Evolutionary conservation across 2,113 vertebrate genomes (phyloP).

Genomic region (Cyphomyrus plagiostoma): DNA sequence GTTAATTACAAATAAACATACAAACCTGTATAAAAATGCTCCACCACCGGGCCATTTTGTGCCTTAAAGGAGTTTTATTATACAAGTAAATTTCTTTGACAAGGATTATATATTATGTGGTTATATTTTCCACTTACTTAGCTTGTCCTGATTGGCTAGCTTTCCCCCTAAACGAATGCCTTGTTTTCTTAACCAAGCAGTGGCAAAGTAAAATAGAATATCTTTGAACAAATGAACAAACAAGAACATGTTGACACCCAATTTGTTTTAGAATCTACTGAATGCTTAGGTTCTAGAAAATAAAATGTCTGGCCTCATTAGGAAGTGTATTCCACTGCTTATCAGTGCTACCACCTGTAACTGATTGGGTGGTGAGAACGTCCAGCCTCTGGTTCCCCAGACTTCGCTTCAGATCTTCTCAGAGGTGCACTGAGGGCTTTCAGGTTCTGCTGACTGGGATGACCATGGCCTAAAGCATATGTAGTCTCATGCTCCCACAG

Average conservation of each 20-base stretch:
- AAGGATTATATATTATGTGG: conserved; percentile 28
- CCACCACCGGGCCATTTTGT: background rate
- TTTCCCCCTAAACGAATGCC: conserved; percentile 37
- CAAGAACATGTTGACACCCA: conserved; percentile 49
- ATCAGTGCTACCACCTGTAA: background rate
- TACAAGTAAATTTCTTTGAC: conserved; percentile 36
- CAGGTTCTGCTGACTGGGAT: background rate
- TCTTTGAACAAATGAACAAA: conserved; percentile 22
- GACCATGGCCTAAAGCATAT: background rate
- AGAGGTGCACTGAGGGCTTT: background rate
- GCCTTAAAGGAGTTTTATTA: conserved; percentile 1
- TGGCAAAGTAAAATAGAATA: conserved; percentile 42
- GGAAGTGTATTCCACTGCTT: conserved; percentile 53
- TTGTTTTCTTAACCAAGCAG: conserved; percentile 50
- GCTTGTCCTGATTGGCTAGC: background rate
- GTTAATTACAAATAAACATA: conserved; percentile 19
- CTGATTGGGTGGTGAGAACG: conserved; percentile 3
- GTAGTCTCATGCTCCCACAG: background rate
- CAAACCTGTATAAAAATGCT: conserved; percentile 5
- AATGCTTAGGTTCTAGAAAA: conserved; percentile 59
- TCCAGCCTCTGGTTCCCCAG: background rate
- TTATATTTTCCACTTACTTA: background rate
- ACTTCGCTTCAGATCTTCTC: background rate
- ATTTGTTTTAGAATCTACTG: conserved; percentile 60
- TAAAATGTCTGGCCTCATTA: conserved; percentile 60